Evolutionary conservation across 2,888 invertebrate genomes (phyloP), one percentile per base, ranked within the genome.

Genomic region (Lottia gigantea): DNA sequence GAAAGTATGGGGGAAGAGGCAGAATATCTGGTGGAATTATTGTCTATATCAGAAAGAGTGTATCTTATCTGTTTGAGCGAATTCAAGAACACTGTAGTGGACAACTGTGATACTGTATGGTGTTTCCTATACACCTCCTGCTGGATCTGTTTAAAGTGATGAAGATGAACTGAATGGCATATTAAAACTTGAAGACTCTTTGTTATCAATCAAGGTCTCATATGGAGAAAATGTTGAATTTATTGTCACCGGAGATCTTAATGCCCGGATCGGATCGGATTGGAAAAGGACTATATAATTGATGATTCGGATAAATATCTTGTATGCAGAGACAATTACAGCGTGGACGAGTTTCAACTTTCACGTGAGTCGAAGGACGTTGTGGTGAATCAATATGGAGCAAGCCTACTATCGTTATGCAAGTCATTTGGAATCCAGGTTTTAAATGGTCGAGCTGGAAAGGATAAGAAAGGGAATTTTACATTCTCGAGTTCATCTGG

Each of bases 11-110:
- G n/a, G 55, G 55, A 7, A 55, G 23, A 19, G 55, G 55, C 19
- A 55, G 55, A 55, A 8, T 55, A 55, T 55, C 55, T 19, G 55
- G 55, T 8, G 55, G 55, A 55, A 40, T 55, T 55, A 55, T 55
- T 11, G 55, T 55, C 55, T 55, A 55, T 55, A 55, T 55, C 1
- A 55, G 55, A 12, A 55, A 55, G 55, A 55, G 23, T 23, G 6
- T 55, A 19, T n/a, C 23, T 55, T 14, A 55, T 55, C 23, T 55
- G 23, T 55, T 55, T n/a, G 23, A 19, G n/a, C n/a, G 19, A 55
- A 55, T 55, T 19, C 55, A 55, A 55, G 8, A n/a, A 19, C 19
- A 55, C 23, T 23, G 11, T 23, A n/a, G 23, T 55, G 12, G n/a
- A 19, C 23, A 55, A n/a, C n/a, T 19, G 23, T 19, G 23, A n/a